These are phyloP conservation scores for Cryptosula pallasiana DNA, from an alignment of 2,888 invertebrate species.

Conservation along the genomic window DNA sequence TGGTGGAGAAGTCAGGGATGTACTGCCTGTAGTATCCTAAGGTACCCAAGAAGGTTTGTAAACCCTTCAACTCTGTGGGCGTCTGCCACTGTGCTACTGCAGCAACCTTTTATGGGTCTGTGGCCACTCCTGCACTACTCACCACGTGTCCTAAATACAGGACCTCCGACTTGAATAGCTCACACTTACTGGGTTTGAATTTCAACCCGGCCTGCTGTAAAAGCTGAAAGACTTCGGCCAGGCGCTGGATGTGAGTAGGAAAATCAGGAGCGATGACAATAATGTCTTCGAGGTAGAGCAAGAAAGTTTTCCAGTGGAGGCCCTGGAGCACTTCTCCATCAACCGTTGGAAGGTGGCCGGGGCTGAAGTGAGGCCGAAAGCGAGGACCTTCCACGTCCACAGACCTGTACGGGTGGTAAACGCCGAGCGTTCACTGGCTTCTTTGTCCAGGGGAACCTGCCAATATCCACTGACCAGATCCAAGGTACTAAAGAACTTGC, in stretches of 20 bases:
- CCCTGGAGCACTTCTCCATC: conserved; percentile 29
- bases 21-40: conserved; percentile 16
- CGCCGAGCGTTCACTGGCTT: conserved; percentile 31
- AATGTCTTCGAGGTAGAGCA: conserved; percentile 32
- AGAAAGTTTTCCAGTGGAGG: conserved; percentile 23
- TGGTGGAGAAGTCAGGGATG: conserved; percentile 23
- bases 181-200: conserved; percentile 33
- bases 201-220: conserved; percentile 28
- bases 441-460: conserved; percentile 31
- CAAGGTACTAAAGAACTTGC: not conserved
- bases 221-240: conserved; percentile 30
- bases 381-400: not conserved
- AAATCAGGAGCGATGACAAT: conserved; percentile 30
- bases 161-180: conserved; percentile 22
- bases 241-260: conserved; percentile 25
- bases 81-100: not conserved
- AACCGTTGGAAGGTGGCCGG: conserved; percentile 31
- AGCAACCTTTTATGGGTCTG: conserved; percentile 25
- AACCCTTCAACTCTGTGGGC: not conserved
- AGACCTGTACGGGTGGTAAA: conserved; percentile 25
- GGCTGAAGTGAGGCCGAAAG: not conserved
- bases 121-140: conserved; percentile 1
- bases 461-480: conserved; percentile 31
- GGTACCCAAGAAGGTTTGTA: not conserved
- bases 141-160: conserved; percentile 25